phyloP scores from a whole-genome alignment of 2,113 vertebrate genomes.

The Psilopsiagon aurifrons region DNA sequence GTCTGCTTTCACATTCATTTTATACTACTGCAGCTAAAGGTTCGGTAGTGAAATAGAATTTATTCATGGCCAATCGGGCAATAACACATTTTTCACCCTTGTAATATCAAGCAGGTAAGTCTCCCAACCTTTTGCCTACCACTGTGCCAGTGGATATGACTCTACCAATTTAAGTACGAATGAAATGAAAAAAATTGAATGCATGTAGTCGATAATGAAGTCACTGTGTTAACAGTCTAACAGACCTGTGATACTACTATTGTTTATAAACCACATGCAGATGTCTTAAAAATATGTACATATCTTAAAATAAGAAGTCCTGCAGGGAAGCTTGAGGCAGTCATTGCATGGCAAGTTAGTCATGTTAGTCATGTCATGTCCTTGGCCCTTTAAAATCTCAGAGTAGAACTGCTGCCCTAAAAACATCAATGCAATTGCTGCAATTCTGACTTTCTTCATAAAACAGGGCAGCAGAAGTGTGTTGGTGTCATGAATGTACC shows the following conservation, averaged over 20 bases:
- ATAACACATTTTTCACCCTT: neutral
- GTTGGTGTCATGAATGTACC: fast-evolving
- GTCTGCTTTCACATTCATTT: neutral
- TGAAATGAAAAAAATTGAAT: neutral
- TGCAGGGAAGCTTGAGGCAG: neutral
- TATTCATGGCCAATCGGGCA: neutral
- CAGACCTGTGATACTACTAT: neutral
- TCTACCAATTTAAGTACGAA: neutral
- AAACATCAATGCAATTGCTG: neutral
- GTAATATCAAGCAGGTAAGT: neutral
- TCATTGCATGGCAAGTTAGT: neutral
- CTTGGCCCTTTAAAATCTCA: neutral
- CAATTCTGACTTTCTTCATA: neutral
- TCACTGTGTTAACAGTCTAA: neutral
- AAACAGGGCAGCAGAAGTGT: neutral
- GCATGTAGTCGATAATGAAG: neutral
- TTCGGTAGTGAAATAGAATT: neutral
- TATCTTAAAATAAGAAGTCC: neutral
- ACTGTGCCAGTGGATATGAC: neutral
- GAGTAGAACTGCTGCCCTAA: neutral
- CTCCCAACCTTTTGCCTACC: neutral
- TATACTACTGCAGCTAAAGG: neutral
- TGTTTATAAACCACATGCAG: neutral
- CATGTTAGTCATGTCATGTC: neutral
- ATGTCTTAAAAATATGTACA: neutral